Evolutionary conservation across 2,113 vertebrate genomes (phyloP), one percentile per base, ranked within the genome.

Genomic region (Oxyura jamaicensis): DNA sequence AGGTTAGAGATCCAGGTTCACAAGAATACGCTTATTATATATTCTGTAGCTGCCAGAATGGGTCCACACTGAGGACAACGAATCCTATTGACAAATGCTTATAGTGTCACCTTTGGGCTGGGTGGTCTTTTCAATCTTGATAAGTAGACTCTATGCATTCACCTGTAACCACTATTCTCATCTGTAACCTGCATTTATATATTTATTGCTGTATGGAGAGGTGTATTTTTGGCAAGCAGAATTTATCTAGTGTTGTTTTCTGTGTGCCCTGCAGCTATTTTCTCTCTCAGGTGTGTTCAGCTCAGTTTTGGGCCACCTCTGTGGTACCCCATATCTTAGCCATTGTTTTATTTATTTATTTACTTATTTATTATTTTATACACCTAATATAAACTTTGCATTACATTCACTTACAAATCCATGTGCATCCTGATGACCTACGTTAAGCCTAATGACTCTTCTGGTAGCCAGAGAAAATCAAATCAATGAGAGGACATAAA

Each of bases 391-490:
- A 68, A 63, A 63, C 44, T 95, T 93, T 71, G 66, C 58, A 84
- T 96, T 88, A 73, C 25, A 46, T 36, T 83, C 1, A 0, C 56
- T 91, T 93, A 77, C 69, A 85, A 78, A 84, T 85, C 69, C 50
- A 50, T 10, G 41, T 77, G 56, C 1, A 39, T 84, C 52, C 72
- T 83, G 81, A 83, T 76, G 86, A 90, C 75, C 80, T 91, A 2
- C 73, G 53, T 93, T 65, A 87, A 81, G 83, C 68, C 72, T 72
- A 63, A 44, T 81, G 83, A 96, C 65, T 72, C 42, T 94, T 86
- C 5, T 6, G 75, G 67, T 86, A 83, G n/a, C 44, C 80, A 80
- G 63, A 77, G 81, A 91, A 86, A 94, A 94, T 91, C 52, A 93
- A 88, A 96, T 90, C 88, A 76, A 83, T 59, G 18, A 0, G 1